Evolutionary conservation across 2,888 invertebrate genomes (phyloP).

Genomic region (Drosophila parthenogenetica): DNA sequence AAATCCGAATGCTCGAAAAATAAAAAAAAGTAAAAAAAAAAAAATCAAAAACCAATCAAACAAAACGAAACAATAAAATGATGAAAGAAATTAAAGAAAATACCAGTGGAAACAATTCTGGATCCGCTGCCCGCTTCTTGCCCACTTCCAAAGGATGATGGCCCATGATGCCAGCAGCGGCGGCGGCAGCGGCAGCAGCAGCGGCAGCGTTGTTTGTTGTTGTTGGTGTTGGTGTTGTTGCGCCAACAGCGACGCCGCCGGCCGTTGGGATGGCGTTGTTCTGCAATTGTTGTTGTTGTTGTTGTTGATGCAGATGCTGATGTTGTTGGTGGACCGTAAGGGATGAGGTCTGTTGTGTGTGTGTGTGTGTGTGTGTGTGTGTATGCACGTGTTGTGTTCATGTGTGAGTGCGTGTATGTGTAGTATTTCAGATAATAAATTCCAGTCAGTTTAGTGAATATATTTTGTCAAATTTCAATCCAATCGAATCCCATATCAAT

Average conservation of each 20-base stretch:
- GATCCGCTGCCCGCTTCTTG: constrained; percentile 97
- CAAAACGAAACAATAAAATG: constrained; percentile 43
- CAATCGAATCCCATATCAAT: constrained; percentile 35
- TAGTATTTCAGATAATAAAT: not conserved
- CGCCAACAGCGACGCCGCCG: constrained; percentile 85
- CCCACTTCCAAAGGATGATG: constrained; percentile 91
- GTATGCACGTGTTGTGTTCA: constrained; percentile 2
- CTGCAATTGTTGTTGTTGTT: constrained; percentile 65
- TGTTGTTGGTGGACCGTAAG: constrained; percentile 84
- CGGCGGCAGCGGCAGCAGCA: constrained; percentile 84
- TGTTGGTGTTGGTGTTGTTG: constrained; percentile 68
- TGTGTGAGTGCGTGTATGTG: constrained; percentile 36
- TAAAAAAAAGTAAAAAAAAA: constrained; percentile 32
- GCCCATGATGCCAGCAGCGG: constrained; percentile 85
- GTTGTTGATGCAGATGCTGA: constrained; percentile 68
- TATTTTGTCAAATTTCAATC: constrained; percentile 34
- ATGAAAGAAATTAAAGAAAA: constrained; percentile 83
- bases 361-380: constrained; percentile 38
- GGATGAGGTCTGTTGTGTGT: constrained; percentile 81
- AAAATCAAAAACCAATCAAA: constrained; percentile 21
- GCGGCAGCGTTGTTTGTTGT: constrained; percentile 70
- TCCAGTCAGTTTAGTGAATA: constrained; percentile 27
- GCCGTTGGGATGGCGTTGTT: constrained; percentile 81
- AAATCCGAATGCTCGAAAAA: constrained; percentile 36
- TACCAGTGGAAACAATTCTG: constrained; percentile 97